These are phyloP conservation scores for Apis florea DNA, from an alignment of 1,140 invertebrate genomes.

Conservation along the genomic window DNA sequence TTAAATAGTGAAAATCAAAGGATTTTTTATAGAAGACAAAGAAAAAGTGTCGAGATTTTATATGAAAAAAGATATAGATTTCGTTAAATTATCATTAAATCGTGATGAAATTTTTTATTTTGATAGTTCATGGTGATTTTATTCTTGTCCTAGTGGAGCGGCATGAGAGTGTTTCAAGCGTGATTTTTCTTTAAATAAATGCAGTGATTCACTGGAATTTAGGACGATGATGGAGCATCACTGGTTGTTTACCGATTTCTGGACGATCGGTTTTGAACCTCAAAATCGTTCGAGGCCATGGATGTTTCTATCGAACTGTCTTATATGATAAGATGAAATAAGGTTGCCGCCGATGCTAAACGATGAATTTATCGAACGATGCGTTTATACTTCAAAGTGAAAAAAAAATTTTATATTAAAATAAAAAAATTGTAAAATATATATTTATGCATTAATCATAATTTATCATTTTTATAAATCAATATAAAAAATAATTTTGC, in stretches of 20 bases:
- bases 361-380: not conserved
- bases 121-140: not conserved
- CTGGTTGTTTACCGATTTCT: not conserved
- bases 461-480: not conserved
- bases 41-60: not conserved
- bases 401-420: not conserved
- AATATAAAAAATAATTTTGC: not conserved
- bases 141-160: not conserved
- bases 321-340: conserved; percentile 24
- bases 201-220: conserved; percentile 29
- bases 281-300: not conserved
- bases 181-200: conserved; percentile 47
- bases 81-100: not conserved
- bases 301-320: conserved; percentile 28
- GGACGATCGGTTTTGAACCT: not conserved
- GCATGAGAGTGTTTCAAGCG: conserved; percentile 1
- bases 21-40: not conserved
- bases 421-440: not conserved
- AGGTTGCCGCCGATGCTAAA: conserved; percentile 32
- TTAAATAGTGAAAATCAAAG: no score
- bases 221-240: not conserved
- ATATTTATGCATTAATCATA: not conserved
- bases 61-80: not conserved
- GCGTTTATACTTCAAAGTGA: not conserved
- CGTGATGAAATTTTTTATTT: not conserved